Evolutionary conservation across 2,888 invertebrate species (phyloP), one percentile per base, ranked within the genome.

Genomic region (Lumbricus terrestris): DNA sequence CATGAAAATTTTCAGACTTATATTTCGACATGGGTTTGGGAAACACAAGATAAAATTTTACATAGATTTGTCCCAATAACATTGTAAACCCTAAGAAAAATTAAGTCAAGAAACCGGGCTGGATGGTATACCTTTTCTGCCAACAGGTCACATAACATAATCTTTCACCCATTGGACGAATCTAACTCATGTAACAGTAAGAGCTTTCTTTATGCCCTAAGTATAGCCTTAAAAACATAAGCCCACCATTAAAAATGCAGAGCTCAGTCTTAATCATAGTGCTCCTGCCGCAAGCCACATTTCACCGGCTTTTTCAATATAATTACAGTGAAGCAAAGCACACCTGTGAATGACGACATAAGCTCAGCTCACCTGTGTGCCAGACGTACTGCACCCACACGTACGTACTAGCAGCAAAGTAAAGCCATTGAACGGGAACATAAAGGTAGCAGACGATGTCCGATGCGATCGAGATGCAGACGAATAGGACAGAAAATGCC

Each of bases 341-440:
- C 69, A 69, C 69, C 69, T 69, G 69, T 69, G 69, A 69, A 69
- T n/a, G n/a, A n/a, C n/a, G n/a, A 69, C n/a, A 69, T n/a, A 29
- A 69, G n/a, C 29, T n/a, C 13, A 83, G 20, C 83, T 88, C 89
- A 92, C 98, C 98, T 96, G 98, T 98, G 95, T 98, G 98, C 98
- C 98, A 99, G 92, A 98, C 97, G 95, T 98, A 98, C 95, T 99
- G 98, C 94, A 99, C 97, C 98, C 98, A 99, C 92, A 99, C 98
- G 95, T 99, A 99, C 94, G 98, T 98, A 96, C 98, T 98, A 94
- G 99, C 99, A 92, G 98, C 97, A 95, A 99, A 98, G 95, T 99
- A 98, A 95, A 98, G 96, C 97, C 98, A 98, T 92, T 98, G 98
- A 93, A 98, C 97, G 93, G 99, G 99, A 96, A 99, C 98, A 96